Evolutionary conservation across 2,888 invertebrate species (phyloP).

Genomic region (Scaptomyza caliginosa): DNA sequence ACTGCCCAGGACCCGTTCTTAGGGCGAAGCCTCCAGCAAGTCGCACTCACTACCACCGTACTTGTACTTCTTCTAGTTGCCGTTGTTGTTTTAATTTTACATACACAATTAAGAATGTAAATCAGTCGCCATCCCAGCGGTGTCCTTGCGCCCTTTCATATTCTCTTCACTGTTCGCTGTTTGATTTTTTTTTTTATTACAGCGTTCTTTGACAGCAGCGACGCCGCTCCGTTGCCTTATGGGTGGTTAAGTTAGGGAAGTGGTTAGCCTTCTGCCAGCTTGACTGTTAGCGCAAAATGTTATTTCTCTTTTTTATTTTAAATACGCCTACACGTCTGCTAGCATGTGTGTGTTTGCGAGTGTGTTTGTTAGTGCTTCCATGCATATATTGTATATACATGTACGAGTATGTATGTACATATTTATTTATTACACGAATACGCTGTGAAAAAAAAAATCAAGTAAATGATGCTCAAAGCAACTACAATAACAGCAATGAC

Average conservation of each 20-base stretch:
- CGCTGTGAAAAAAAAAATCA: conserved; percentile 11
- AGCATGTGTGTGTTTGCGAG: conserved; percentile 13
- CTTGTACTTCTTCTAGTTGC: background rate
- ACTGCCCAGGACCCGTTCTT: background rate
- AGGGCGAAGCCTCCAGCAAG: background rate
- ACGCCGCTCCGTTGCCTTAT: conserved; percentile 18
- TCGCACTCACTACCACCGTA: background rate
- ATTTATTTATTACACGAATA: conserved; percentile 32
- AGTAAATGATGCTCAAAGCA: conserved; percentile 22
- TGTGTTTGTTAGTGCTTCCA: conserved; percentile 4
- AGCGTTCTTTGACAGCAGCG: conserved; percentile 8
- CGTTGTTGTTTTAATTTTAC: conserved; percentile 10
- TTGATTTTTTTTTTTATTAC: conserved; percentile 1
- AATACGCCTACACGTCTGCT: conserved; percentile 30
- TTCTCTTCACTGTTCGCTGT: conserved; percentile 3
- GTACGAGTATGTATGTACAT: conserved; percentile 14
- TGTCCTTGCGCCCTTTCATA: conserved; percentile 45
- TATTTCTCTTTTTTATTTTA: conserved; percentile 15
- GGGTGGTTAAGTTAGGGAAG: conserved; percentile 1
- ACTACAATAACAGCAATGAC: background rate
- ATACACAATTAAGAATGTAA: conserved; percentile 80
- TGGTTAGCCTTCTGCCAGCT: conserved; percentile 4
- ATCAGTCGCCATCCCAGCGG: conserved; percentile 66
- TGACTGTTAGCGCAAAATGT: conserved; percentile 32
- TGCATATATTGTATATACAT: conserved; percentile 7